Conservation (phyloP, 2,797 vertebrate genomes). For the Neoniphon sammara region DNA sequence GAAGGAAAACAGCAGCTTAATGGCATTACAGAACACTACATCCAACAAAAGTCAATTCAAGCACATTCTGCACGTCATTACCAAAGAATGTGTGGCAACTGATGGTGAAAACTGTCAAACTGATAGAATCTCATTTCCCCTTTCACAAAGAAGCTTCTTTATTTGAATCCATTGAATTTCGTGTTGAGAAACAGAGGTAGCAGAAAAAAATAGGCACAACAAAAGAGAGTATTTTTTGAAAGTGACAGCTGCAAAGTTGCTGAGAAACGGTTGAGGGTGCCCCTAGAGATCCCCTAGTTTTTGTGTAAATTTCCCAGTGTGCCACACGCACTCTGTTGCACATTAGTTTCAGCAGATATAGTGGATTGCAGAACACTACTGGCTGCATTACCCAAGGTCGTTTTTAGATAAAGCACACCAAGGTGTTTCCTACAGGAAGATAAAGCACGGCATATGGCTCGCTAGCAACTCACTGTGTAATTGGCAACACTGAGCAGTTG, state of each 20-base stretch:
- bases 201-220: too few species aligned
- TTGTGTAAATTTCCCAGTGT: constrained; percentile 20
- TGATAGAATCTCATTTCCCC: too few species aligned
- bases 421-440: constrained; percentile 19
- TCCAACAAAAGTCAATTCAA: background rate
- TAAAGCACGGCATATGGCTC: constrained; percentile 14
- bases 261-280: constrained; percentile 18
- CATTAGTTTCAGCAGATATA: constrained; percentile 17
- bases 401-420: constrained; percentile 21
- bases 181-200: too few species aligned
- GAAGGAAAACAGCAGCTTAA: background rate
- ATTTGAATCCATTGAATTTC: too few species aligned
- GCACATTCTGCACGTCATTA: too few species aligned
- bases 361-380: background rate
- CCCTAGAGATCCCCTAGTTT: constrained; percentile 13
- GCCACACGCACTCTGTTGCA: constrained; percentile 22
- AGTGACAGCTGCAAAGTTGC: background rate
- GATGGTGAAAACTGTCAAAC: too few species aligned
- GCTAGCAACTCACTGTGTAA: background rate
- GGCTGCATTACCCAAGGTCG: constrained; percentile 2
- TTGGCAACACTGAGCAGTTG: background rate
- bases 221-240: too few species aligned
- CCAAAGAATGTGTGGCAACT: too few species aligned
- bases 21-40: background rate
- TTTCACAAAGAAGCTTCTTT: too few species aligned